Percentiles rank a stretch among this genome's conserved stretches.
These are phyloP conservation scores for Blastobasis adustella DNA, from an alignment of 2,888 invertebrate species.

Conservation along the genomic window DNA sequence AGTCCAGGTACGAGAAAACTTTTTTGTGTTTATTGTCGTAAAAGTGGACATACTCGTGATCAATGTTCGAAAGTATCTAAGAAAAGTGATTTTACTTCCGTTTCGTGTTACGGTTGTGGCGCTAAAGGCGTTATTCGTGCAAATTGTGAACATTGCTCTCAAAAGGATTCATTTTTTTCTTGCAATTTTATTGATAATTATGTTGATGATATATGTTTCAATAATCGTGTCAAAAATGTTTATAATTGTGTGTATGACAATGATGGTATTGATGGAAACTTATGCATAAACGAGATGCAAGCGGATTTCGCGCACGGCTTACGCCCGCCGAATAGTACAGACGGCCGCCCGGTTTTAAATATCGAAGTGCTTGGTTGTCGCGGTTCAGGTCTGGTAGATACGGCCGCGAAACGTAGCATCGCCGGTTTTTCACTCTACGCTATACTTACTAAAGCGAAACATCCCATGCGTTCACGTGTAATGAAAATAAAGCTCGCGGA, in stretches of 20 bases:
- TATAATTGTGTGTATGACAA: background rate
- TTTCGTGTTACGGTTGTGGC: conserved; percentile 6
- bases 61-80: conserved; percentile 1
- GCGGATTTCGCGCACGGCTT: background rate
- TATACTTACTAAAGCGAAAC: background rate
- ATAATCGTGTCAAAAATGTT: background rate
- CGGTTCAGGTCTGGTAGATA: conserved; percentile 5
- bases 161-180: background rate
- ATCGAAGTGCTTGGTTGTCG: conserved; percentile 1
- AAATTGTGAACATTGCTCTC: conserved; percentile 1
- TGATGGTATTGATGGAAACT: background rate
- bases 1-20: background rate
- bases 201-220: background rate
- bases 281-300: background rate
- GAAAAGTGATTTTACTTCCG: background rate
- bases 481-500: conserved; percentile 2
- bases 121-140: conserved; percentile 3
- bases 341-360: background rate
- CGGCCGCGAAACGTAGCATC: conserved; percentile 8
- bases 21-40: conserved; percentile 6
- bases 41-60: conserved; percentile 3
- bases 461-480: background rate
- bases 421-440: conserved; percentile 7
- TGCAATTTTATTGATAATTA: background rate
- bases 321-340: background rate